phyloP scores from a whole-genome alignment of 2,888 invertebrate species.

The Calliscelio sp. region DNA sequence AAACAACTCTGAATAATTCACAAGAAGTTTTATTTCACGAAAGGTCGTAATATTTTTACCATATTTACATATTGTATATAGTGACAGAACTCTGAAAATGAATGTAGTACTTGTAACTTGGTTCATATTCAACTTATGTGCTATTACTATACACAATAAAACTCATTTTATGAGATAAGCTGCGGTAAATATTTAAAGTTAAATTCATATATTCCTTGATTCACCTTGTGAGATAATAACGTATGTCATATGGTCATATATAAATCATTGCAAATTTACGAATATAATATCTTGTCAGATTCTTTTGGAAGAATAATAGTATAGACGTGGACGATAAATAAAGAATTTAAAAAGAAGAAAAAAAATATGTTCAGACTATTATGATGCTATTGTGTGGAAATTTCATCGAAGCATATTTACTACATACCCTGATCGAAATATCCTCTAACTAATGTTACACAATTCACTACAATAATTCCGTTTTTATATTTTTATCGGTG shows the following conservation, averaged over 20 bases:
- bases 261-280: background rate
- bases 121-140: background rate
- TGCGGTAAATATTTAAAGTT: background rate
- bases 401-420: too few relatives aligned
- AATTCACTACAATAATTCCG: background rate
- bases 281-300: background rate
- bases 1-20: too few relatives aligned
- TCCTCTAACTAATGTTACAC: background rate
- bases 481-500: background rate
- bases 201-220: background rate
- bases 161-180: constrained; percentile 7
- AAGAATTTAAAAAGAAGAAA: background rate
- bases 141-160: background rate
- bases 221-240: background rate
- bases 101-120: constrained; percentile 5
- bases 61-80: background rate
- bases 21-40: background rate
- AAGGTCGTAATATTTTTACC: background rate
- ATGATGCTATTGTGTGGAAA: too few relatives aligned
- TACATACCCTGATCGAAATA: background rate
- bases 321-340: too few relatives aligned
- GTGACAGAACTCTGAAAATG: background rate
- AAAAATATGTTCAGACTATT: too few relatives aligned
- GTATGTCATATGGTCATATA: background rate
- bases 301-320: too few relatives aligned